These are phyloP conservation scores for Pithys albifrons DNA, from an alignment of 2,113 vertebrate genomes.

Conservation along the genomic window DNA sequence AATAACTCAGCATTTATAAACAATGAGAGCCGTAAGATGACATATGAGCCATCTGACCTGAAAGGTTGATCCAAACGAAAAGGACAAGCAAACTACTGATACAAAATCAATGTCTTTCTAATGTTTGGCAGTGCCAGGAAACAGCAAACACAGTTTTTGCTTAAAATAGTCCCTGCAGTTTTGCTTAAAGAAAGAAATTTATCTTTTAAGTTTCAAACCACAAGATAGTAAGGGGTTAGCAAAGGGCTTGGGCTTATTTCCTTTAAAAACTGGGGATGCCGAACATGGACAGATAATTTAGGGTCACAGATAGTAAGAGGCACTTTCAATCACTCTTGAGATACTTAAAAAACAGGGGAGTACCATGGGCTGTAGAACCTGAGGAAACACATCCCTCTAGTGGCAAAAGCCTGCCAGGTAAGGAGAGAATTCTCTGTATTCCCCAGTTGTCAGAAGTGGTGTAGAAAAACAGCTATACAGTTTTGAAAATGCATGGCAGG, in stretches of 20 bases:
- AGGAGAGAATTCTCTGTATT: accelerated
- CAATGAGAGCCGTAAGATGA: not conserved
- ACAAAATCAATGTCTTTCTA: not conserved
- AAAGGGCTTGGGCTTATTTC: not conserved
- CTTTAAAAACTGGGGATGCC: not conserved
- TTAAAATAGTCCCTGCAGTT: not conserved
- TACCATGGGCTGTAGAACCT: not conserved
- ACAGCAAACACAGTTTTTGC: not conserved
- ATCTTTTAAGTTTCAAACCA: not conserved
- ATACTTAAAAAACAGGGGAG: not conserved
- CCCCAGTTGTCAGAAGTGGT: not conserved
- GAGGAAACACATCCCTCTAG: constrained; percentile 37
- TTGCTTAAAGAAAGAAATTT: not conserved
- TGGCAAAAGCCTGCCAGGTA: not conserved
- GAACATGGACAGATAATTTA: not conserved
- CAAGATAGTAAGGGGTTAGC: not conserved
- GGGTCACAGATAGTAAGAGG: not conserved
- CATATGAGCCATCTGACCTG: not conserved
- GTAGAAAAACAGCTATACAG: not conserved
- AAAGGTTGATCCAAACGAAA: not conserved
- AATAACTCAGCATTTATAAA: not conserved
- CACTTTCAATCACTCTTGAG: not conserved
- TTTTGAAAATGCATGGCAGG: not conserved
- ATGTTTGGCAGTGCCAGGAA: not conserved
- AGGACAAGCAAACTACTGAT: not conserved